Conservation (phyloP, 2,888 invertebrate species). For the Xestobium rufovillosum region DNA sequence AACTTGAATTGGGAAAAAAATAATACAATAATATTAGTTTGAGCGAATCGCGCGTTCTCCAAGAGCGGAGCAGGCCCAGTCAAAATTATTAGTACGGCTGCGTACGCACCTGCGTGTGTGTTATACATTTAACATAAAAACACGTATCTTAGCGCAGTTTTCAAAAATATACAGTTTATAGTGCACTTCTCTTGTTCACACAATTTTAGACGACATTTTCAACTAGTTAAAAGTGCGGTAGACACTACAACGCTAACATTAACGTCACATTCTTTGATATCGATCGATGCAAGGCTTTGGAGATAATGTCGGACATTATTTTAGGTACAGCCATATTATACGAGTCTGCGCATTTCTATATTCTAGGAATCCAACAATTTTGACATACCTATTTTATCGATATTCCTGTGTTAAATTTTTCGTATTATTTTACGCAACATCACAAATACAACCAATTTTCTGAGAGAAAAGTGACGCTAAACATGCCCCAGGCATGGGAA, state of each 20-base stretch:
- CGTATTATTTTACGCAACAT: no score
- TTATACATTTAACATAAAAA: constrained; percentile 44
- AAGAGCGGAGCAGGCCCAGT: constrained; percentile 77
- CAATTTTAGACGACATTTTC: constrained; percentile 37
- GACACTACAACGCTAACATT: constrained; percentile 37
- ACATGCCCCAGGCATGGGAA: no score
- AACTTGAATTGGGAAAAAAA: constrained; percentile 23
- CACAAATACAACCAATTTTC: no score
- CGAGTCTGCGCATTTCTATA: constrained; percentile 58
- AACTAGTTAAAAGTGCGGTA: constrained; percentile 32
- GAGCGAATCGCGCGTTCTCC: constrained; percentile 41
- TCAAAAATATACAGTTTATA: constrained; percentile 32
- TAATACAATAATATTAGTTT: constrained; percentile 31
- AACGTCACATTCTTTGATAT: constrained; percentile 46
- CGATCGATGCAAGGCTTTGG: constrained; percentile 53
- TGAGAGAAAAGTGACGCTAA: no score
- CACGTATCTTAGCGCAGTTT: constrained; percentile 41
- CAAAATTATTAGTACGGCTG: constrained; percentile 83
- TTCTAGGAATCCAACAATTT: background rate
- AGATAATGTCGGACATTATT: constrained; percentile 45
- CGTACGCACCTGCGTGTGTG: constrained; percentile 92
- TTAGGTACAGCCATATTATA: constrained; percentile 59
- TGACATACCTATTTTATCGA: constrained; percentile 3
- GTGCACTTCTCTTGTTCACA: constrained; percentile 29
- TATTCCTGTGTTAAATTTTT: no score